Conservation (phyloP, 2,888 invertebrate species). For the Tetheella fluctuosa region DNA sequence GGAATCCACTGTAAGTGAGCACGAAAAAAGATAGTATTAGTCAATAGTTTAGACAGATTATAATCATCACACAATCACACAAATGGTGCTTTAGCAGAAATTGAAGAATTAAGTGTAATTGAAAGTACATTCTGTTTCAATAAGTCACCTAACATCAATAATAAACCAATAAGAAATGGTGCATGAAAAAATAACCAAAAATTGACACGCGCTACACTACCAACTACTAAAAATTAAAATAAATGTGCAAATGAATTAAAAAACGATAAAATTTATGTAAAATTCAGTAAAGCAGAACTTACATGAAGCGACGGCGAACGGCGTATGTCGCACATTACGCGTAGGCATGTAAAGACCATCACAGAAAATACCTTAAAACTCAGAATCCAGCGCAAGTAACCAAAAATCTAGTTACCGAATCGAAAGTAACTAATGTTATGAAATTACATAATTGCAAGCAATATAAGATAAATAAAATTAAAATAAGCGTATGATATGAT, state of each 20-base stretch:
- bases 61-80: constrained; percentile 47
- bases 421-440: constrained; percentile 59
- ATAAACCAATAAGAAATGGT: constrained; percentile 61
- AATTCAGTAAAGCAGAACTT: constrained; percentile 70
- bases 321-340: constrained; percentile 69
- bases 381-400: constrained; percentile 67
- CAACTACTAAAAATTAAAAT: constrained; percentile 51
- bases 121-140: background rate
- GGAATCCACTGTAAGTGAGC: constrained; percentile 87
- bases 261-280: constrained; percentile 45
- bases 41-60: constrained; percentile 34
- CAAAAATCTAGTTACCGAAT: constrained; percentile 61
- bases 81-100: constrained; percentile 52
- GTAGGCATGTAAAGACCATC: constrained; percentile 77
- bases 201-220: constrained; percentile 69
- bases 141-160: constrained; percentile 45
- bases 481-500: constrained; percentile 53
- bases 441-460: constrained; percentile 58
- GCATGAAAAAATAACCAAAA: constrained; percentile 67
- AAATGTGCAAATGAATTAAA: constrained; percentile 73
- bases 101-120: constrained; percentile 30
- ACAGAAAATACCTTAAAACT: constrained; percentile 77
- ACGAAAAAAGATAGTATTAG: constrained; percentile 73
- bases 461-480: constrained; percentile 49
- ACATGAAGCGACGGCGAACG: constrained; percentile 77